Base-by-base conservation (phyloP, 2,888 invertebrate genomes). In the Protonemura montana region DNA sequence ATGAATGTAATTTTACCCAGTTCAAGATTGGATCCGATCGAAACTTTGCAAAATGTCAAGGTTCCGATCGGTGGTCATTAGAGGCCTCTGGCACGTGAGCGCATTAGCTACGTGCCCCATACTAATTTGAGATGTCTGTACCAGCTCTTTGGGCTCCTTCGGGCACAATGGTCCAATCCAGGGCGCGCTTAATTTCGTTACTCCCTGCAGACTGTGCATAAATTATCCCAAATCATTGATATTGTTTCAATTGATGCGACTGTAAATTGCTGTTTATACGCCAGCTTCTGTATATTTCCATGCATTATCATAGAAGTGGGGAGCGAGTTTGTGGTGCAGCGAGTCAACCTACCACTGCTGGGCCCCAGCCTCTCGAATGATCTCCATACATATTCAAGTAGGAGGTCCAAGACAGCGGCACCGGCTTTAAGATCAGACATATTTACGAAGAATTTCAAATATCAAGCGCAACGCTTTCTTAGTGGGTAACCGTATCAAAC, bases 211-310 rank as follows among this genome's bases (percentile, higher is more conserved):
- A 59, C 59, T 21, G 59, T 59, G 59, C 59, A 59, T 59, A 59
- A 59, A 59, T 59, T 59, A 59, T 59, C 59, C 59, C 59, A 59
- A 59, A 59, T 59, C 59, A 59, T 59, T 59, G 59, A 59, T 13
- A 59, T 59, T 59, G 59, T 59, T 59, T 59, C 59, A 59, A 59
- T 59, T 59, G 59, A 59, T 59, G 59, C 59, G 59, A 59, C 59
- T 59, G 59, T 59, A 59, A 59, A 59, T 59, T 59, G 59, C 59
- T 59, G 21, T 59, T 59, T 59, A 59, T 59, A 59, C 59, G 59
- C 59, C 59, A 59, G 59, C 59, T 59, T 59, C 59, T 59, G 59
- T 21, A 10, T 59, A 59, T 59, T 59, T 59, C 59, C 59, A 59
- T 59, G 59, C 59, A 59, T 59, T 59, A 59, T 59, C 59, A 59